Evolutionary conservation across 2,113 vertebrate species (phyloP), one percentile per base, ranked within the genome.

Genomic region (Halcyon malimbica): DNA sequence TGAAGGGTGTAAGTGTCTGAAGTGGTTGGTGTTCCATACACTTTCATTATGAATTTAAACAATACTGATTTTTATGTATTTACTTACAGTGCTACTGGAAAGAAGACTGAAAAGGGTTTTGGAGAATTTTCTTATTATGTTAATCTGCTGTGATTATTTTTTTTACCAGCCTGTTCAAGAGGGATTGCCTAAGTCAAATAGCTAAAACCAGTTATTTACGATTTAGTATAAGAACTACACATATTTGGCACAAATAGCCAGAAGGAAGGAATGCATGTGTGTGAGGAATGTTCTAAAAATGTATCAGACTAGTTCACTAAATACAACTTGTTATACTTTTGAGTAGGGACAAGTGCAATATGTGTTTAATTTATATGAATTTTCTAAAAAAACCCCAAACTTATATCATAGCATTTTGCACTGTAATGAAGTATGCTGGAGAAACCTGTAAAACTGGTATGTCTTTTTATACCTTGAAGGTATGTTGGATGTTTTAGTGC

Each of bases 291-390:
- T 67, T 83, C 53, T 59, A 71, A 85, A 82, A 82, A 88, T 2
- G 6, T 79, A 87, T 67, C 85, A 67, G n/a, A 89, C 23, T 54
- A 81, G 23, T 63, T 93, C 73, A 90, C 39, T 63, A 79, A 79
- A 33, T 82, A 70, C 29, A 83, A 62, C 65, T 81, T 91, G 84
- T 93, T 95, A 96, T 54, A 35, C 69, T 96, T 95, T 87, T 71
- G 39, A 51, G 63, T 93, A 94, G 97, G 97, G 97, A 94, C 92
- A 96, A 95, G 97, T 98, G 97, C 97, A 97, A 97, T 97, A 96
- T 87, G 95, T 95, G 90, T 92, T 93, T 95, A 93, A 93, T 93
- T 94, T 97, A 97, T 94, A 83, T 57, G 50, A 93, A n/a, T 88
- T 94, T 94, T 83, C 68, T 95, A 80, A 80, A 82, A 46, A 19